phyloP scores from a whole-genome alignment of 1,140 invertebrate genomes.

The Subanguina moxae region DNA sequence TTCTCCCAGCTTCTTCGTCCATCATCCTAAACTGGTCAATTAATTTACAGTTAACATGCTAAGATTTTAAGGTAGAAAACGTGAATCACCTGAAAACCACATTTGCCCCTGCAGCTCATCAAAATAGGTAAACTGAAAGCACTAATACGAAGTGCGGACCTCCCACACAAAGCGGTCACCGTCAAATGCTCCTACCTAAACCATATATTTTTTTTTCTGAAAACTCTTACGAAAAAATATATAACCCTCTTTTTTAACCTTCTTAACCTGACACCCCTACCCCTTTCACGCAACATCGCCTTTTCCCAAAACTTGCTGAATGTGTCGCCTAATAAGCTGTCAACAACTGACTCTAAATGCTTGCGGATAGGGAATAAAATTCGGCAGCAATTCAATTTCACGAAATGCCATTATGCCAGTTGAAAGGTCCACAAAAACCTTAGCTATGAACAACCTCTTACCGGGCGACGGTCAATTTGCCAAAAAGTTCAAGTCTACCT shows the following conservation, averaged over 20 bases:
- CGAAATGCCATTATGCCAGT: slow-evolving; percentile 25
- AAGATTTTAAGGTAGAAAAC: too few relatives aligned
- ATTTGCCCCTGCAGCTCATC: slow-evolving; percentile 26
- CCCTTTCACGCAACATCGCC: too few relatives aligned
- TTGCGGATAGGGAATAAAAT: slow-evolving; percentile 24
- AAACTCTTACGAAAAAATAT: too few relatives aligned
- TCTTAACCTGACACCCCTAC: too few relatives aligned
- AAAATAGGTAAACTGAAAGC: slow-evolving; percentile 28
- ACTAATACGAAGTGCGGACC: slow-evolving; percentile 10
- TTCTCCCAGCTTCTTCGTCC: slow-evolving; percentile 16
- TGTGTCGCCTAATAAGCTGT: slow-evolving; percentile 25
- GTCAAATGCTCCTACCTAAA: slow-evolving; percentile 26
- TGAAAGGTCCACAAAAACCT: too few relatives aligned
- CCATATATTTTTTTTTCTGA: too few relatives aligned
- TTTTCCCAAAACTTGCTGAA: slow-evolving; percentile 26
- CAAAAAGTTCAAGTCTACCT: too few relatives aligned
- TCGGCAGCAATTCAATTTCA: slow-evolving; percentile 17
- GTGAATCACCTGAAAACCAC: slow-evolving; percentile 25
- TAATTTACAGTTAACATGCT: too few relatives aligned
- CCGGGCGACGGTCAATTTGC: too few relatives aligned
- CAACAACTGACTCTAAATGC: slow-evolving; percentile 19
- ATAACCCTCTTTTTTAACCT: too few relatives aligned
- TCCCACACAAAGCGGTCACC: slow-evolving; percentile 26
- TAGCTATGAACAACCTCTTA: too few relatives aligned
- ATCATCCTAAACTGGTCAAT: slow-evolving; percentile 6